Evolutionary conservation across 2,888 invertebrate genomes (phyloP), one percentile per base, ranked within the genome.

Genomic region (Gonocerus acuteangulatus): DNA sequence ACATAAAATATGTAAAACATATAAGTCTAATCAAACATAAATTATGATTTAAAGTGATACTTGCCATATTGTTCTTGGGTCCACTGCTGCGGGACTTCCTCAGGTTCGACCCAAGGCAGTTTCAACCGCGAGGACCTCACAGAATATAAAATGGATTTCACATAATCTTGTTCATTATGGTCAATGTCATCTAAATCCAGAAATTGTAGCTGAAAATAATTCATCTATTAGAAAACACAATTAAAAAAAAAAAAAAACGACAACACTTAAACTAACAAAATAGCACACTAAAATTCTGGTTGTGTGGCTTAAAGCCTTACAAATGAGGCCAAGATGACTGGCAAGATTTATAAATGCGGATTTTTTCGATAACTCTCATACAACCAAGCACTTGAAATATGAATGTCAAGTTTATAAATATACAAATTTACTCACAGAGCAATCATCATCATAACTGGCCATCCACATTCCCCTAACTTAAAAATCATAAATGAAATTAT

Each of bases 131-230:
- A 54, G 19, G 58, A 62, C 22, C 60, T 59, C 3, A 48, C 44
- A 36, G 67, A 61, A 64, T 66, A 67, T 42, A 69, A 58, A 48
- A 69, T 45, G 22, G 56, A 61, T 22, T 66, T 65, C 42, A 69
- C 58, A 48, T 67, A 64, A 22, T 66, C 66, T 57, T 61, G 62
- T 59, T 86, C 86, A 71, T 80, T 80, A 74, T 82, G 83, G 75
- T 82, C 83, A 73, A 85, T 81, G 76, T 82, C 84, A 74, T 80
- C 81, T 72, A 85, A 79, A 79, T 86, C 85, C 77, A 87, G 79
- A 79, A 86, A 87, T 77, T 85, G 82, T 78, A 82, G 80, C 75
- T 63, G 59, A 15, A 21, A 19, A 23, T 44, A n/a, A n/a, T n/a
- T n/a, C n/a, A n/a, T n/a, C n/a, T n/a, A n/a, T 3, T 7, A 47